Conservation (phyloP, 2,888 invertebrate species). For the Arctia plantaginis region DNA sequence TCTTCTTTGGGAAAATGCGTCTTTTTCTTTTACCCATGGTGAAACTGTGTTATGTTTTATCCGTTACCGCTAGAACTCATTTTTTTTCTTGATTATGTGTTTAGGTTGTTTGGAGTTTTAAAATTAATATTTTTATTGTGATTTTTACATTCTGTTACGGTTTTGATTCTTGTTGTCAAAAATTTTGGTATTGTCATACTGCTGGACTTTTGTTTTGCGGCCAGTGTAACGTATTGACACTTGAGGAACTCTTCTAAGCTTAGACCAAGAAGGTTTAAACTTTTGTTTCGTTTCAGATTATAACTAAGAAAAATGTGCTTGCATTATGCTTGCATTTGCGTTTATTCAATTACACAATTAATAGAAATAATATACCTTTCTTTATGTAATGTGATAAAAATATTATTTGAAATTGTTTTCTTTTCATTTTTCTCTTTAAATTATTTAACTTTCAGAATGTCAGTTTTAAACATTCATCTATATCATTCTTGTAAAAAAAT, state of each 20-base stretch:
- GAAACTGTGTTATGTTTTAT: conserved; percentile 8
- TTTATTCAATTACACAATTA: too few relatives aligned
- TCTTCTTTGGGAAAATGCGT: conserved; percentile 64
- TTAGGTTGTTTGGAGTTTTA: conserved; percentile 15
- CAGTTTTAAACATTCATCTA: too few relatives aligned
- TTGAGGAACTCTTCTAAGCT: not conserved
- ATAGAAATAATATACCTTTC: too few relatives aligned
- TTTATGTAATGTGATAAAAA: too few relatives aligned
- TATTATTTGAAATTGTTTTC: too few relatives aligned
- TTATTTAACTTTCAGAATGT: too few relatives aligned
- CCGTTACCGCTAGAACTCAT: conserved; percentile 22
- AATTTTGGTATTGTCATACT: conserved; percentile 25
- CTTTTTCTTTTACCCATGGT: conserved; percentile 68
- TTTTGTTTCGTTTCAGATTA: not conserved
- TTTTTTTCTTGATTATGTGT: conserved; percentile 18
- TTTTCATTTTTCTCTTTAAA: too few relatives aligned
- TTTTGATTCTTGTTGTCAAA: conserved; percentile 34
- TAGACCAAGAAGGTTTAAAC: not conserved
- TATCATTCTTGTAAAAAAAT: too few relatives aligned
- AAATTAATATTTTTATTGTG: conserved; percentile 18
- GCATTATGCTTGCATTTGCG: too few relatives aligned
- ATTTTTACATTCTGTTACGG: conserved; percentile 35
- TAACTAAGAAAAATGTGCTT: not conserved
- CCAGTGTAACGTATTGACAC: conserved; percentile 13
- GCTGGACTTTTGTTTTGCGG: conserved; percentile 41